Base-by-base conservation (phyloP, 64 coral and sea anemone genomes). In the Actinia equina region DNA sequence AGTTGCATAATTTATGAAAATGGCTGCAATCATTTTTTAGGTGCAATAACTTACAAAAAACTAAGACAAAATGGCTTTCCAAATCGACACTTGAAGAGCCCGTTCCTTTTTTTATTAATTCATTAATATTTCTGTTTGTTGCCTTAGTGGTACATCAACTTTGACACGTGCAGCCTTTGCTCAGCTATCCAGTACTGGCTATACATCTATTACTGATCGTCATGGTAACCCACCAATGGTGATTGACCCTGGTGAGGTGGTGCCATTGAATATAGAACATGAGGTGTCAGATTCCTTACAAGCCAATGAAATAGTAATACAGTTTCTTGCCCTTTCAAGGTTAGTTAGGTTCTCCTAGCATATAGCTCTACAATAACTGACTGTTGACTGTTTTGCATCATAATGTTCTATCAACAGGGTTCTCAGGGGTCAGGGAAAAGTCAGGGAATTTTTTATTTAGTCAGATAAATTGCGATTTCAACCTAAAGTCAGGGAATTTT, bases 261-360 rank as follows among this genome's bases (percentile, higher is more conserved):
- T 92, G 7, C 77, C 86, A 14, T 71, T 95, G 53, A 89, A 93
- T 63, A 84, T 95, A 82, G 90, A 95, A 0, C 70, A 81, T 63
- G 97, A 99, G 45, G 85, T 87, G 55, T 88, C 84, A 17, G 93
- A 99, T 79, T 78, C 86, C 17, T 90, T 89, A 43, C 93, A 91
- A 54, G 82, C 93, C 57, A 99, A 99, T 84, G 97, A 99, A 80
- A 93, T 99, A 80, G 83, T 89, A n/a, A 84, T 99, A 55, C 93
- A 99, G 88, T 95, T 99, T 67, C 91, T 99, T 45, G 93, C 97
- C 17, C 74, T 99, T 45, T 88, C 93, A 84, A 93, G 97, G 97
- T 99, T 52, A 85, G 89, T 81, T 59, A 23, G 89, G 5, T 60
- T 60, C 59, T 60, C 59, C 5, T 3, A 17, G 43, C 43, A 20